Evolutionary conservation across 1,140 invertebrate species (phyloP).

Genomic region (Zaprionus ghesquierei): DNA sequence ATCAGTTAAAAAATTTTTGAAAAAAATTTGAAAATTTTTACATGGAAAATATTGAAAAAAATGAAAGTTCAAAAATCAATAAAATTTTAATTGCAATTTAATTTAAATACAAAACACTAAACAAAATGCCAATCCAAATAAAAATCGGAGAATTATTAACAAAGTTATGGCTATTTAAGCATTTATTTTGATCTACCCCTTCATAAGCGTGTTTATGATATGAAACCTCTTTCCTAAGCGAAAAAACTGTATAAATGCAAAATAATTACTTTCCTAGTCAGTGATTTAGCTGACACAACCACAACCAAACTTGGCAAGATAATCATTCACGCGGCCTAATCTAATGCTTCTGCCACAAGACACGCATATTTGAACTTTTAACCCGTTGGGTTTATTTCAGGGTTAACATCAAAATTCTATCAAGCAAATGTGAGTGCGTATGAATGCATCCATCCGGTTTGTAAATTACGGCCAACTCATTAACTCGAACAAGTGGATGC

Average conservation of each 20-base stretch:
- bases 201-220: too few species aligned
- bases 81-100: too few species aligned
- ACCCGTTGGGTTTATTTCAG: constrained; percentile 38
- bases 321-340: not conserved
- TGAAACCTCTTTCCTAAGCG: not conserved
- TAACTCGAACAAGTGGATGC: constrained; percentile 44
- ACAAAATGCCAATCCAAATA: too few species aligned
- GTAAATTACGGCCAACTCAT: constrained; percentile 59
- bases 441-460: constrained; percentile 3
- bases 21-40: too few species aligned
- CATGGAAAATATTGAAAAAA: too few species aligned
- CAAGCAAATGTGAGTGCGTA: constrained; percentile 7
- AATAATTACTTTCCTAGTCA: not conserved
- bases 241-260: not conserved
- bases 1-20: too few species aligned
- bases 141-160: too few species aligned
- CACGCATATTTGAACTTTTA: constrained; percentile 52
- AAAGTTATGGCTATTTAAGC: not conserved
- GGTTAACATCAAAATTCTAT: constrained; percentile 61
- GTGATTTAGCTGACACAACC: not conserved
- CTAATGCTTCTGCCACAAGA: not conserved
- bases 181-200: too few species aligned
- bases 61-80: too few species aligned
- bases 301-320: not conserved
- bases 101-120: too few species aligned